These are phyloP conservation scores for Hystrix cristata DNA, from an alignment of 2,113 vertebrate species.

Conservation along the genomic window DNA sequence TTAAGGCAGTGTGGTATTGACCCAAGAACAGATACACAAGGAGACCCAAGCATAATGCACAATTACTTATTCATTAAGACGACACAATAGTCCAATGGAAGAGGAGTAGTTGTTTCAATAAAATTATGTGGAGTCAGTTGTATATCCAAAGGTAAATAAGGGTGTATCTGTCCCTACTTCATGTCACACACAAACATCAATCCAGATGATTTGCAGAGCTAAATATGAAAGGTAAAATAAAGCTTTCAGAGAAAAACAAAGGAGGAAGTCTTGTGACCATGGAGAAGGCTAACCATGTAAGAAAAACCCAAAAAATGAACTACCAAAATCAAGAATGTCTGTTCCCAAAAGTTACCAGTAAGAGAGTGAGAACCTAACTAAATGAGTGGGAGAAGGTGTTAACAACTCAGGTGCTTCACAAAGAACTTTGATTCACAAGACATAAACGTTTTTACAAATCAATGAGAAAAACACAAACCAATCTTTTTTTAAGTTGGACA, in stretches of 20 bases:
- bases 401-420: background rate
- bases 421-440: background rate
- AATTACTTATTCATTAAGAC: background rate
- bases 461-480: background rate
- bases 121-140: background rate
- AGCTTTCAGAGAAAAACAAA: background rate
- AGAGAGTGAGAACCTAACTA: background rate
- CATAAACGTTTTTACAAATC: background rate
- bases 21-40: background rate
- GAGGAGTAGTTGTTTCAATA: background rate
- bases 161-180: background rate
- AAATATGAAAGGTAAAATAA: background rate
- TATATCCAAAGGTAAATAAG: background rate
- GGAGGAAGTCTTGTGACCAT: background rate
- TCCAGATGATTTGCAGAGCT: background rate
- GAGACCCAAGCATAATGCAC: background rate
- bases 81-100: background rate
- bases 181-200: background rate
- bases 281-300: background rate
- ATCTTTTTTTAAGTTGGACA: background rate
- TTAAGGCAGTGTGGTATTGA: background rate
- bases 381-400: background rate
- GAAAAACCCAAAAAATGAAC: background rate
- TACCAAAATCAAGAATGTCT: background rate
- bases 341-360: background rate